Evolutionary conservation across 2,888 invertebrate genomes (phyloP).

Genomic region (Arctia plantaginis): DNA sequence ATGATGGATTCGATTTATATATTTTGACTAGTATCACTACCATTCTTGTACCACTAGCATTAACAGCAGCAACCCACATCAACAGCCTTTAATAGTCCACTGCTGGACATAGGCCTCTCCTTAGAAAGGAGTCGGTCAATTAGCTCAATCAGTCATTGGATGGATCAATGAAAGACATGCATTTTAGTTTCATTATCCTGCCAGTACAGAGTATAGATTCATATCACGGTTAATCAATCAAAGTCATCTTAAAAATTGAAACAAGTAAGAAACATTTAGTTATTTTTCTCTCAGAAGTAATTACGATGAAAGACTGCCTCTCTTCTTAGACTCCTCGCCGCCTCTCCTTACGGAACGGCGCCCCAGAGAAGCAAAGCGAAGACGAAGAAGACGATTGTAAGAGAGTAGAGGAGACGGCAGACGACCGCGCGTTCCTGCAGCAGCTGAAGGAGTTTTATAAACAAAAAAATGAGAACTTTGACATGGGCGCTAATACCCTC

Average conservation of each 20-base stretch:
- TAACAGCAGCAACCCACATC: too few species aligned
- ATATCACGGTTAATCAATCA: neutral
- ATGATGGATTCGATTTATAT: too few species aligned
- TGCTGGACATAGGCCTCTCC: too few species aligned
- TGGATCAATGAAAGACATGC: too few species aligned
- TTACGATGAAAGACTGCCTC: neutral
- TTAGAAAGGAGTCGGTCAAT: too few species aligned
- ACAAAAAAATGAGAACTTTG: slow-evolving; percentile 62
- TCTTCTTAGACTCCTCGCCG: slow-evolving; percentile 67
- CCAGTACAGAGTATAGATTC: too few species aligned
- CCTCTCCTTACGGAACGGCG: slow-evolving; percentile 76
- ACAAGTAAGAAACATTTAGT: neutral
- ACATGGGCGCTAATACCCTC: slow-evolving; percentile 56
- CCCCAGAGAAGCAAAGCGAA: slow-evolving; percentile 61
- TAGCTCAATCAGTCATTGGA: too few species aligned
- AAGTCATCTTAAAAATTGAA: neutral
- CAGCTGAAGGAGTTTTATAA: slow-evolving; percentile 71
- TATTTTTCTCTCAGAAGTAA: neutral
- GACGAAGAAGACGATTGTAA: slow-evolving; percentile 60
- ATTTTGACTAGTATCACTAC: too few species aligned
- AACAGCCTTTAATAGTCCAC: too few species aligned
- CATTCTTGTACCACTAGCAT: too few species aligned
- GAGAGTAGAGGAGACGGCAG: slow-evolving; percentile 52
- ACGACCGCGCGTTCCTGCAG: slow-evolving; percentile 71
- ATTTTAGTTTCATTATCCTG: too few species aligned